These are phyloP conservation scores for Brachyistius frenatus DNA, from an alignment of 2,113 vertebrate species.

Conservation along the genomic window DNA sequence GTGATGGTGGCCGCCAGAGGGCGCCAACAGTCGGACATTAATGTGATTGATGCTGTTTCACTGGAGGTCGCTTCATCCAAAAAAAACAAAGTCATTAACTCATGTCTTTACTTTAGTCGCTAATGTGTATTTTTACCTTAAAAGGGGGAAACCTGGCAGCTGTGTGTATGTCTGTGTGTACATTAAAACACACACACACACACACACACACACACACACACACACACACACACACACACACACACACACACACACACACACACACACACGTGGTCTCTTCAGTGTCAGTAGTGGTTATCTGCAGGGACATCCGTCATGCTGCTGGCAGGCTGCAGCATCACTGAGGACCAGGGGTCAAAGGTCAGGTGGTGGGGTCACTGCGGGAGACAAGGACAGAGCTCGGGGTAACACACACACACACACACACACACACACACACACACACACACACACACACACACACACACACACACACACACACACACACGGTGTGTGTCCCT, in stretches of 20 bases:
- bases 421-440: conserved; percentile 15
- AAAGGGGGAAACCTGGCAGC: too few relatives aligned
- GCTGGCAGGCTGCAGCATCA: conserved; percentile 71
- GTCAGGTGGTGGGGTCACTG: conserved; percentile 45
- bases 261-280: conserved; percentile 6
- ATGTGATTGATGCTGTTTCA: too few relatives aligned
- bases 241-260: conserved; percentile 20
- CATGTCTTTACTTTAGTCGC: too few relatives aligned
- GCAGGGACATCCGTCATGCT: conserved; percentile 69
- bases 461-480: conserved; percentile 10
- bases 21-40: too few relatives aligned
- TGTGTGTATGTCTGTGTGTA: too few relatives aligned
- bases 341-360: conserved; percentile 55
- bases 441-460: conserved; percentile 14
- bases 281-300: conserved; percentile 43
- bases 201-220: not conserved
- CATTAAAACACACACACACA: too few relatives aligned
- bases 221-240: conserved; percentile 14
- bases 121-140: too few relatives aligned
- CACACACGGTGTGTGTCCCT: conserved; percentile 25
- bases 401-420: conserved; percentile 21
- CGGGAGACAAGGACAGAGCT: conserved; percentile 64
- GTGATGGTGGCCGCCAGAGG: too few relatives aligned
- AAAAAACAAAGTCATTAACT: too few relatives aligned
- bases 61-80: too few relatives aligned